phyloP scores from a whole-genome alignment of 2,888 invertebrate genomes.

The Cryptus armator region DNA sequence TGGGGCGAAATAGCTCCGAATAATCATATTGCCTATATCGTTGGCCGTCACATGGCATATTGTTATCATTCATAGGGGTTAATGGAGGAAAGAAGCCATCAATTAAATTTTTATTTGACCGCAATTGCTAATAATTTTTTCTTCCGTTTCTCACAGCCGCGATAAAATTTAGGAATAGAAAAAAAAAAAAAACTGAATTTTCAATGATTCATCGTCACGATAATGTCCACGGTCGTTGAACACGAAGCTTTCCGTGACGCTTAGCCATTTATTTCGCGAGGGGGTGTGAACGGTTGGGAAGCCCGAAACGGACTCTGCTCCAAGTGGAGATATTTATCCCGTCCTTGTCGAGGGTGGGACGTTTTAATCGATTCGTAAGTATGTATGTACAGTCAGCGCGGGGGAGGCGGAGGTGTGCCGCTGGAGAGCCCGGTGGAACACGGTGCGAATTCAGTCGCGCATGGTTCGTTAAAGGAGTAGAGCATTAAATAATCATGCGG shows the following conservation, averaged over 20 bases:
- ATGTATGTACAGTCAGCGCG: constrained; percentile 22
- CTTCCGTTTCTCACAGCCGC: background rate
- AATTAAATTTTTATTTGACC: background rate
- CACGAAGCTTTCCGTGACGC: constrained; percentile 77
- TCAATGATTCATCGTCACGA: constrained; percentile 79
- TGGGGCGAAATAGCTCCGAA: no score
- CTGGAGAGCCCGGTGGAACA: background rate
- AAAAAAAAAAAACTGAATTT: constrained; percentile 72
- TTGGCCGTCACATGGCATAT: no score
- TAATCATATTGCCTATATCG: no score
- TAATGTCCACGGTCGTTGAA: constrained; percentile 77
- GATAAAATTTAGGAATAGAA: background rate
- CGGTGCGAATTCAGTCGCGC: background rate
- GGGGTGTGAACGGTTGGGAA: constrained; percentile 2
- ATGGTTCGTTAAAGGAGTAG: constrained; percentile 18
- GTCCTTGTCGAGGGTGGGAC: constrained; percentile 67
- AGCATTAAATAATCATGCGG: constrained; percentile 66
- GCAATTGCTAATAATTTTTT: background rate
- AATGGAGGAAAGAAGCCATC: background rate
- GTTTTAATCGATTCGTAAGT: constrained; percentile 79
- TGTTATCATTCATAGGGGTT: background rate
- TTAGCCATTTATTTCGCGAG: constrained; percentile 77
- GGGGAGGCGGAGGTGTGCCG: background rate
- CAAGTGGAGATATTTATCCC: constrained; percentile 77
- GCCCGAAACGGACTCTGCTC: constrained; percentile 25